These are phyloP conservation scores for Himalopsyche tibetana DNA, from an alignment of 2,888 invertebrate genomes.

Conservation along the genomic window DNA sequence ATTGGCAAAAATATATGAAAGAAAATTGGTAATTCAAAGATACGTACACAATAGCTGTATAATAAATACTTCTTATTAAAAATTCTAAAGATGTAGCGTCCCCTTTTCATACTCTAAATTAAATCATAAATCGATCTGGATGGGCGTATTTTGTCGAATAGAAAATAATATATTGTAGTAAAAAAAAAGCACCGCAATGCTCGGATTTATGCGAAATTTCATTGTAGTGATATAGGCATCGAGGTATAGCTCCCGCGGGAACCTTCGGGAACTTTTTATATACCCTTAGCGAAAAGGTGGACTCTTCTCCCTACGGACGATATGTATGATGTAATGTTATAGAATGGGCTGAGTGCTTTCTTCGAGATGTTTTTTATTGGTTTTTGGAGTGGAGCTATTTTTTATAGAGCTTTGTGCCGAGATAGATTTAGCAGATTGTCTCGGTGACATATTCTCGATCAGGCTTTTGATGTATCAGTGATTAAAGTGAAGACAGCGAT, in stretches of 20 bases:
- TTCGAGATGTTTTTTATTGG: slow-evolving; percentile 18
- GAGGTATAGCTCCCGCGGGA: slow-evolving; percentile 15
- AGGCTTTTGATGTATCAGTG: too few species aligned
- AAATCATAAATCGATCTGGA: slow-evolving; percentile 18
- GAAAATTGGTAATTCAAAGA: slow-evolving; percentile 4
- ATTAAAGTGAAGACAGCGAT: too few species aligned
- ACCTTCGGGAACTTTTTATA: slow-evolving; percentile 15
- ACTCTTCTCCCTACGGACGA: not conserved
- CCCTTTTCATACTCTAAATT: not conserved
- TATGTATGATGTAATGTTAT: slow-evolving; percentile 15
- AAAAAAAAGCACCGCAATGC: slow-evolving; percentile 12
- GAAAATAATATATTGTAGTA: slow-evolving; percentile 16
- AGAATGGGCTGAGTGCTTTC: slow-evolving; percentile 18
- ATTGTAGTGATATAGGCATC: slow-evolving; percentile 12
- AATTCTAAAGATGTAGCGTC: not conserved
- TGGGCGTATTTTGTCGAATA: slow-evolving; percentile 20
- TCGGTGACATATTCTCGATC: not conserved
- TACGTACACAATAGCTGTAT: not conserved
- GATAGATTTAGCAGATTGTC: not conserved
- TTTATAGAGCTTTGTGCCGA: not conserved
- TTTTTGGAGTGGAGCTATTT: not conserved
- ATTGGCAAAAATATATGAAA: not conserved
- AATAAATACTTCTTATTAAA: not conserved
- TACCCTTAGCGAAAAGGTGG: slow-evolving; percentile 29
- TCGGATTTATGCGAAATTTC: slow-evolving; percentile 16